phyloP scores from a whole-genome alignment of 1,140 invertebrate genomes.

The Nylanderia fulva region DNA sequence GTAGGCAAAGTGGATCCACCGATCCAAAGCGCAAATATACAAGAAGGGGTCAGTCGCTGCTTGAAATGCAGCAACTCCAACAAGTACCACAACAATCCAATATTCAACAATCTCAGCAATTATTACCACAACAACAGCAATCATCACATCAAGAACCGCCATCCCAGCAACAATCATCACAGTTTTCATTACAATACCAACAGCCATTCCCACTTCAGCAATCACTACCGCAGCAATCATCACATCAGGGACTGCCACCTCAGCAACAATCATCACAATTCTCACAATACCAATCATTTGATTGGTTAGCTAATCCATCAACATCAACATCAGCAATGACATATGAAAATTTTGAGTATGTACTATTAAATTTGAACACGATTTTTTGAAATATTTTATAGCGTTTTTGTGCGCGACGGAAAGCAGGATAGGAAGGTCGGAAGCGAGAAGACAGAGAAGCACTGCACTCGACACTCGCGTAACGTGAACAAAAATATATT shows the following conservation, averaged over 20 bases:
- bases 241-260: neutral
- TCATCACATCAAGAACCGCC: too few species aligned
- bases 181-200: too few species aligned
- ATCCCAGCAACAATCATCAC: too few species aligned
- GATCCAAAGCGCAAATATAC: neutral
- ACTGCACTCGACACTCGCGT: too few species aligned
- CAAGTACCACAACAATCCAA: neutral
- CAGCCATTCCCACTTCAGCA: neutral
- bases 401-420: too few species aligned
- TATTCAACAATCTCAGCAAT: neutral
- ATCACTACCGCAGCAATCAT: neutral
- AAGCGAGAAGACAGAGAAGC: too few species aligned
- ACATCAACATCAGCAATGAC: neutral
- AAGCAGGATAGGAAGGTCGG: too few species aligned
- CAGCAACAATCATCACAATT: neutral
- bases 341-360: neutral
- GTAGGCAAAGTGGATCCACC: neutral
- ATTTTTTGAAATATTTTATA: constrained; percentile 10
- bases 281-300: neutral
- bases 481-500: too few species aligned
- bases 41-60: neutral
- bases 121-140: too few species aligned
- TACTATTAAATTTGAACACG: constrained; percentile 1
- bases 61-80: constrained; percentile 3
- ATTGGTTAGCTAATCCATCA: neutral